Conservation (phyloP, 2,888 invertebrate genomes). For the Dynastes grantii region DNA sequence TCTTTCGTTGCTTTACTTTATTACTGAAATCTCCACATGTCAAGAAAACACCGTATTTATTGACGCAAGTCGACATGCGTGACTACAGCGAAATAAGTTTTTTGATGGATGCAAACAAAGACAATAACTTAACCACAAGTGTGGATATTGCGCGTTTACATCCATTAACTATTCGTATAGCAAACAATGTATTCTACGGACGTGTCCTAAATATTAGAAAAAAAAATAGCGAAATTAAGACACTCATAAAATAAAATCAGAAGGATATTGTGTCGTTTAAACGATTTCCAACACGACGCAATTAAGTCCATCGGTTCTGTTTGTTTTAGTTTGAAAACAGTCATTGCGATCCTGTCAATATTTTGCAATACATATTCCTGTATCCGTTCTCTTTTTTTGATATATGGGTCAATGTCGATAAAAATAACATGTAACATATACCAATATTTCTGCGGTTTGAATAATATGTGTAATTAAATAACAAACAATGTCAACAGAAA, state of each 20-base stretch:
- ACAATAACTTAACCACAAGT: not conserved
- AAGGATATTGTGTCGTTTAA: too few relatives aligned
- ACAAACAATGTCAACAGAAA: conserved; percentile 3
- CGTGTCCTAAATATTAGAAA: not conserved
- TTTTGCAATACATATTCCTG: conserved; percentile 16
- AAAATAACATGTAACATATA: conserved; percentile 27
- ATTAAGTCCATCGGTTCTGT: not conserved
- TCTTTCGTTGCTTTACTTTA: not conserved
- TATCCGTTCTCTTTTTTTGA: conserved; percentile 29
- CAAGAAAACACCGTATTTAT: not conserved
- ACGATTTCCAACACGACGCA: too few relatives aligned
- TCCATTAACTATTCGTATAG: too few relatives aligned
- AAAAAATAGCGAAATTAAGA: too few relatives aligned
- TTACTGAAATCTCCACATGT: conserved; percentile 10
- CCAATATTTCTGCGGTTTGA: conserved; percentile 26
- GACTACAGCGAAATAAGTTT: not conserved
- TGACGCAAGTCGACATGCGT: not conserved
- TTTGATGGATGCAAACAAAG: not conserved
- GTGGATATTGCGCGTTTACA: too few relatives aligned
- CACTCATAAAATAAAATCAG: too few relatives aligned
- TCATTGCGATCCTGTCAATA: conserved; percentile 14
- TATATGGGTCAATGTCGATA: conserved; percentile 41
- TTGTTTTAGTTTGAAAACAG: conserved; percentile 2
- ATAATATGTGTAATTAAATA: conserved; percentile 18
- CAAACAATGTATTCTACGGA: not conserved